phyloP scores from a whole-genome alignment of 2,113 vertebrate genomes.

The Myiagra hebetior region DNA sequence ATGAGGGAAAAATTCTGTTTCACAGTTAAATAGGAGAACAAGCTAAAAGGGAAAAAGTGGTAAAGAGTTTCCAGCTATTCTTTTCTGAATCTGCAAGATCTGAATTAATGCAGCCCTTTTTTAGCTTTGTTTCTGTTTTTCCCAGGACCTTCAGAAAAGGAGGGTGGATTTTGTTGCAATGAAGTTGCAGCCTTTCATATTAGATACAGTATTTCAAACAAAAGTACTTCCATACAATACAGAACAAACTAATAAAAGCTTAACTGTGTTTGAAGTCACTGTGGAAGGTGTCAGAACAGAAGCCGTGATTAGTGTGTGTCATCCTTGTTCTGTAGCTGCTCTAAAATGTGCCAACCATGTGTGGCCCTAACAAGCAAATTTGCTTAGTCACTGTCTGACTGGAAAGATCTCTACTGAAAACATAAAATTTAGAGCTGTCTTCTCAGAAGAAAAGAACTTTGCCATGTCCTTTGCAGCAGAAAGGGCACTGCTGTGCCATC shows the following conservation, averaged over 20 bases:
- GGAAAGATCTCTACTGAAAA: background rate
- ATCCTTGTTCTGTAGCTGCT: background rate
- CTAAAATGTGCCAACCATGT: background rate
- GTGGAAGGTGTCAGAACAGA: background rate
- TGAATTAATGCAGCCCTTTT: background rate
- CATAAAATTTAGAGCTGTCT: background rate
- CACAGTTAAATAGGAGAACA: background rate
- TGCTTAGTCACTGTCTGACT: background rate
- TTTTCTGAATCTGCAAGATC: background rate
- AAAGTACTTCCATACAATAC: background rate
- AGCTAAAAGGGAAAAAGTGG: background rate
- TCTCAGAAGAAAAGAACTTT: background rate
- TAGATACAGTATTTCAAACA: background rate
- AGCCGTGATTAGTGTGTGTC: fast-evolving
- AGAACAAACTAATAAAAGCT: background rate
- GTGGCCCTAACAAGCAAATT: background rate
- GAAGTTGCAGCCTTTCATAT: background rate
- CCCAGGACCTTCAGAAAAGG: background rate
- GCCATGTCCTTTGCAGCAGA: background rate
- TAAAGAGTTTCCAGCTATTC: background rate
- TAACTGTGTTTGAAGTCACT: background rate
- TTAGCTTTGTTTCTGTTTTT: background rate
- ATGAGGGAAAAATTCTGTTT: background rate
- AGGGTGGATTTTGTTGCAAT: background rate
- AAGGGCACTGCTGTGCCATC: background rate